Evolutionary conservation across 2,797 vertebrate genomes (phyloP).

Genomic region (Graptemys geographica): DNA sequence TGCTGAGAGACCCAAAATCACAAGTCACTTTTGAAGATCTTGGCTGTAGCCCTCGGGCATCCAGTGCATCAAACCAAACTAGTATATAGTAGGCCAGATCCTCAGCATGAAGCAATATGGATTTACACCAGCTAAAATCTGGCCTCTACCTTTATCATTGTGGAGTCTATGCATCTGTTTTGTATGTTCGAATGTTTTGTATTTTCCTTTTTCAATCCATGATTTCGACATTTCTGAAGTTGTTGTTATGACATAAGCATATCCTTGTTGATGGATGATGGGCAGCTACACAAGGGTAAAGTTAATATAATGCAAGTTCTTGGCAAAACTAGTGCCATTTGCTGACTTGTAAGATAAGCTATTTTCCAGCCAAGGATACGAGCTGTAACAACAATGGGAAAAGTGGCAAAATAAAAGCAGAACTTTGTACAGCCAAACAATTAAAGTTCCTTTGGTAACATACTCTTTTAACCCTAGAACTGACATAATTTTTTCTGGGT

Average conservation of each 20-base stretch:
- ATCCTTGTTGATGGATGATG: background rate
- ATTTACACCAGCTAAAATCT: background rate
- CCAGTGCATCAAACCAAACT: background rate
- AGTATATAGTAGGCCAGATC: background rate
- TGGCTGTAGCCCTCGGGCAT: too few relatives aligned
- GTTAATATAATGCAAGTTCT: conserved; percentile 26
- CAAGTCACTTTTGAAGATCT: too few relatives aligned
- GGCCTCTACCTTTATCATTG: background rate
- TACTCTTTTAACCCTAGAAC: background rate
- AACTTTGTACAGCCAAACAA: background rate
- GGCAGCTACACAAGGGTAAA: background rate
- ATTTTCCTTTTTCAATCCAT: background rate
- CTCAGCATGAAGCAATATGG: background rate
- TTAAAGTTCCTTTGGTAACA: background rate
- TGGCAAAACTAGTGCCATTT: conserved; percentile 31
- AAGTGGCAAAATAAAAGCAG: background rate
- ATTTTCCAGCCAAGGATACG: conserved; percentile 51
- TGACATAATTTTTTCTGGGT: conserved; percentile 1
- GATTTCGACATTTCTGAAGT: background rate
- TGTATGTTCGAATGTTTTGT: background rate
- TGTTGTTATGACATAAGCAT: background rate
- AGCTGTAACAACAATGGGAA: conserved; percentile 10
- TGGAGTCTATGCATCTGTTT: background rate
- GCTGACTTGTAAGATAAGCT: background rate
- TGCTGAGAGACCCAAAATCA: too few relatives aligned